Evolutionary conservation across 2,888 invertebrate genomes (phyloP), one percentile per base, ranked within the genome.

Genomic region (Clivina fossor): DNA sequence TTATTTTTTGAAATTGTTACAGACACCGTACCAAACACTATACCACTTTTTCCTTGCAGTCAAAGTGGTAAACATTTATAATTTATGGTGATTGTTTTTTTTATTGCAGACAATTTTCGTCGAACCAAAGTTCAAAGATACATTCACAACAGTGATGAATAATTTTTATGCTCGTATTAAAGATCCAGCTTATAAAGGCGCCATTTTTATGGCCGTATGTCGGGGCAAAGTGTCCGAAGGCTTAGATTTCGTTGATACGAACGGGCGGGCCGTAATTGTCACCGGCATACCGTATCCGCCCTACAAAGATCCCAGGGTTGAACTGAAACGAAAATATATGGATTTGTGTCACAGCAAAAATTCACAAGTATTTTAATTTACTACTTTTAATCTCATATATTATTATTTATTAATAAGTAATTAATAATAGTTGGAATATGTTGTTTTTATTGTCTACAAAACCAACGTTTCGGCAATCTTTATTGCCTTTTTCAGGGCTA

Each of bases 191-290:
- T 79, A 80, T 3, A 88, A 82, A 69, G 96, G 96, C 4, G 97
- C 96, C 2, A 88, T 93, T 65, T 93, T 99, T 68, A 88, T 98
- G 85, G 98, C 94, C 22, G 98, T 99, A 0, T 96, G 95, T 68
- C 82, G 98, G 64, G 98, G 99, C 9, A 99, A 98, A 79, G 93
- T 97, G 0, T 95, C 96, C 15, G 98, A 99, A 79, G 99, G 99
- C 18, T 78, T 99, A 62, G 98, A 99, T 77, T 98, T 99, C 79
- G 88, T 93, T 13, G 93, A 99, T 74, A 84, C 84, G 65, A 94
- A 95, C 77, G 97, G 96, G 0, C 82, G 99, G 65, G 96, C 93
- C 59, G 98, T 99, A 1, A 84, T 98, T 47, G 89, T 99, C 51
- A 93, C 93, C 26, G 99, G 99, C 1, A 77, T 99, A 53, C 99